These are phyloP conservation scores for Eulemur rubriventer DNA, from an alignment of 2,797 vertebrate genomes.

Conservation along the genomic window DNA sequence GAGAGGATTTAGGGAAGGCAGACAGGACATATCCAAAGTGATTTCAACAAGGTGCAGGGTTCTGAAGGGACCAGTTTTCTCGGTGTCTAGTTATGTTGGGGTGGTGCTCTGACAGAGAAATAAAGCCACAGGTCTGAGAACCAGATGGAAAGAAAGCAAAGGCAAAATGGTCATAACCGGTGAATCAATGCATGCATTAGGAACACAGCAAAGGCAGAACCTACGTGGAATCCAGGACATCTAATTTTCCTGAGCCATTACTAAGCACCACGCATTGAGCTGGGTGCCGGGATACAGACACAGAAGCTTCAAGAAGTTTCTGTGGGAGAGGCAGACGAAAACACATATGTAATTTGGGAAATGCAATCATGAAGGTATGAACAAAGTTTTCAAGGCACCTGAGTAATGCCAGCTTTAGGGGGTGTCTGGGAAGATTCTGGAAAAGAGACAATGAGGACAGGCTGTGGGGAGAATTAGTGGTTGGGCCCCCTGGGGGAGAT, in stretches of 20 bases:
- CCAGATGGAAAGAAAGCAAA: background rate
- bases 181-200: rapidly evolving
- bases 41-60: background rate
- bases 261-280: background rate
- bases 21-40: background rate
- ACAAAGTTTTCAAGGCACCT: background rate
- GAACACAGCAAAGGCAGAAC: background rate
- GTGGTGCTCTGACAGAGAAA: background rate
- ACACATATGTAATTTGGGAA: rapidly evolving
- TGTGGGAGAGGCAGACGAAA: rapidly evolving
- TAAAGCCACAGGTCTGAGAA: background rate
- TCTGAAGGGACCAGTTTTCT: background rate
- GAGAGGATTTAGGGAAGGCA: background rate
- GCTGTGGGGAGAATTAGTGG: background rate
- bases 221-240: background rate
- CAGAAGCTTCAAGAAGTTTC: background rate
- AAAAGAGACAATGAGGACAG: background rate
- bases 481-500: background rate
- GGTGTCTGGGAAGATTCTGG: background rate
- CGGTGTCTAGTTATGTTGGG: background rate
- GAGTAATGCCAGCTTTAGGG: background rate
- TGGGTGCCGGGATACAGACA: background rate
- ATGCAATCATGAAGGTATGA: background rate
- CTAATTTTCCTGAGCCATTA: background rate
- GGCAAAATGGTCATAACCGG: too few relatives aligned